Conservation (phyloP, 2,888 invertebrate genomes). For the Pterostichus niger region DNA sequence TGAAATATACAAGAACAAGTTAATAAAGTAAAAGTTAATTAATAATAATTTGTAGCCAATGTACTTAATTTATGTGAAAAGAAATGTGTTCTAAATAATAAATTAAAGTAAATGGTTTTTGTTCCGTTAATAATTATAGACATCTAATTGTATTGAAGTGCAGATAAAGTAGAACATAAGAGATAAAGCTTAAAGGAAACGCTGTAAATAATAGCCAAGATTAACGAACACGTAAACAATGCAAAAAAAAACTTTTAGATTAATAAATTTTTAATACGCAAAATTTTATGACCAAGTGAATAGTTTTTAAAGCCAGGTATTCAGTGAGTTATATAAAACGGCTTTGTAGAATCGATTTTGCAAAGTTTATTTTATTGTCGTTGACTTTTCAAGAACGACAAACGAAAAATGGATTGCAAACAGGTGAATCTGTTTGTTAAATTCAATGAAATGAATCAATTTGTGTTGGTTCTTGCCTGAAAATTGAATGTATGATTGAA, state of each 20-base stretch:
- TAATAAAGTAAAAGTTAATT: too few species aligned
- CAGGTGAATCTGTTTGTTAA: constrained; percentile 46
- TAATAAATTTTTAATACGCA: constrained; percentile 5
- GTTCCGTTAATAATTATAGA: too few species aligned
- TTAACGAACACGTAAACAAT: too few species aligned
- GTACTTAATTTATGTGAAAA: too few species aligned
- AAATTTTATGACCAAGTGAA: background rate
- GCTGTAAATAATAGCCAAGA: background rate
- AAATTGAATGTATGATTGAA: constrained; percentile 46
- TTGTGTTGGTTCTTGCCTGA: constrained; percentile 33
- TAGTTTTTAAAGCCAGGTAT: constrained; percentile 11
- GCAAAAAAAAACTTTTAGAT: background rate
- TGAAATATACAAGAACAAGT: too few species aligned
- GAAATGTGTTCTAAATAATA: too few species aligned
- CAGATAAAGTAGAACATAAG: too few species aligned
- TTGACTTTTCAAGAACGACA: constrained; percentile 29
- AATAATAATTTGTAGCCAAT: too few species aligned
- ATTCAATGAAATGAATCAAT: constrained; percentile 51
- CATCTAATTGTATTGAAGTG: too few species aligned
- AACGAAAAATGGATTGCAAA: constrained; percentile 34
- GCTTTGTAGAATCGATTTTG: constrained; percentile 10
- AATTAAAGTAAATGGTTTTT: too few species aligned
- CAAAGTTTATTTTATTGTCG: constrained; percentile 10
- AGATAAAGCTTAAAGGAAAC: too few species aligned
- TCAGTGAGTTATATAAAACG: constrained; percentile 3